phyloP scores from a whole-genome alignment of 2,797 vertebrate species.

The Chelonia mydas region DNA sequence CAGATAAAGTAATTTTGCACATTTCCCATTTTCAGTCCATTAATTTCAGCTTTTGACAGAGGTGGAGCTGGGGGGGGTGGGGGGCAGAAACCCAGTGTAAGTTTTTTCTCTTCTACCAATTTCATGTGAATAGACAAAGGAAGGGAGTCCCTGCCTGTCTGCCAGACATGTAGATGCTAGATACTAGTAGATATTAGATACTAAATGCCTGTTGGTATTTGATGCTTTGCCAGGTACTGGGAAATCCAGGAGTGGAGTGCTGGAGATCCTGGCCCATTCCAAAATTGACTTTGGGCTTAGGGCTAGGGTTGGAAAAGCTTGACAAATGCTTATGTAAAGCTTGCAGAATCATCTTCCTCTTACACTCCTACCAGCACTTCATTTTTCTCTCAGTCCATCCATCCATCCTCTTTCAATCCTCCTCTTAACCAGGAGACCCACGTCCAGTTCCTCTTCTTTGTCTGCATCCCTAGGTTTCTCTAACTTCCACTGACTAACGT shows the following conservation, averaged over 20 bases:
- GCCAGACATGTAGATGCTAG: conserved; percentile 69
- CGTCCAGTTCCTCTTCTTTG: neutral
- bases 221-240: conserved; percentile 42
- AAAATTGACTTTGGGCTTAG: conserved; percentile 15
- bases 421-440: neutral
- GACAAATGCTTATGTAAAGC: conserved; percentile 33
- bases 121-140: conserved; percentile 75
- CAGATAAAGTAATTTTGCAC: conserved; percentile 61
- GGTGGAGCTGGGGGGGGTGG: conserved; percentile 72
- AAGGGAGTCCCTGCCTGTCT: conserved; percentile 74
- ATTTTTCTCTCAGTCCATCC: neutral
- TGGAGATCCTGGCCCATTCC: conserved; percentile 1
- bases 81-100: conserved; percentile 70
- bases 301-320: conserved; percentile 17
- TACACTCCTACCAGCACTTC: neutral
- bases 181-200: conserved; percentile 71
- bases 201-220: conserved; percentile 58
- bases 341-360: conserved; percentile 32
- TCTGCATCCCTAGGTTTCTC: neutral
- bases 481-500: neutral
- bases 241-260: conserved; percentile 59
- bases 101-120: conserved; percentile 73
- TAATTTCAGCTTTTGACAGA: conserved; percentile 76
- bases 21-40: conserved; percentile 72
- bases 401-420: neutral